Evolutionary conservation across 2,113 vertebrate species (phyloP).

Genomic region (Chrysochloris asiatica): DNA sequence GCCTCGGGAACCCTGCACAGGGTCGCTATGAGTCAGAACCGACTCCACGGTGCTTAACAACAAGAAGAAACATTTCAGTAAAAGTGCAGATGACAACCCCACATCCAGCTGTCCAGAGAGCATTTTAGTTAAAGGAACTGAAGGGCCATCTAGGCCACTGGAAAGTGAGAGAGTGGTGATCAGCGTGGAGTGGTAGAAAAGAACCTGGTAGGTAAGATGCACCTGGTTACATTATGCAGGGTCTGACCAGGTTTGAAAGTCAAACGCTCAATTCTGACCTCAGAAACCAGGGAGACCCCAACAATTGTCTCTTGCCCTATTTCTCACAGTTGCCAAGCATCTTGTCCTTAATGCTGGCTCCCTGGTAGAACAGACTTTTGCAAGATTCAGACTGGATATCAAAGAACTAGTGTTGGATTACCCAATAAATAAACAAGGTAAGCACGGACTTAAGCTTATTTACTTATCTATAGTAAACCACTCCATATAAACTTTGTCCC

Average conservation of each 20-base stretch:
- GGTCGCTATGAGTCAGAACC: no score
- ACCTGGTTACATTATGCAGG: no score
- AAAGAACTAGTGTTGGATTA: not conserved
- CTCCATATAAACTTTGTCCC: no score
- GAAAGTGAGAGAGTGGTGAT: no score
- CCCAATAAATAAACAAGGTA: no score
- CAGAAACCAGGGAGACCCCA: not conserved
- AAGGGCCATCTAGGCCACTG: no score
- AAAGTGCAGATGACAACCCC: not conserved
- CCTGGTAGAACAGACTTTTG: not conserved
- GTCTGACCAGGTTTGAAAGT: not conserved
- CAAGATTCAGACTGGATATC: fast-evolving
- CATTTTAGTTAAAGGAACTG: no score
- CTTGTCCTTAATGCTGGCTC: not conserved
- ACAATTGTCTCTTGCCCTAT: fast-evolving
- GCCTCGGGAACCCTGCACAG: no score
- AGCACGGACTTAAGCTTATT: no score
- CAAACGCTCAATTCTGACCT: not conserved
- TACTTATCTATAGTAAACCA: no score
- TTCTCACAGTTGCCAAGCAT: no score
- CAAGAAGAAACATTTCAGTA: not conserved
- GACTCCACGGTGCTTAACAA: no score
- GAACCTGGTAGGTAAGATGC: not conserved
- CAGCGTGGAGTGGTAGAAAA: fast-evolving
- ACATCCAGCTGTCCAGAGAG: not conserved